phyloP scores from a whole-genome alignment of 2,113 vertebrate species.

The Petrocephalus microphthalmus region DNA sequence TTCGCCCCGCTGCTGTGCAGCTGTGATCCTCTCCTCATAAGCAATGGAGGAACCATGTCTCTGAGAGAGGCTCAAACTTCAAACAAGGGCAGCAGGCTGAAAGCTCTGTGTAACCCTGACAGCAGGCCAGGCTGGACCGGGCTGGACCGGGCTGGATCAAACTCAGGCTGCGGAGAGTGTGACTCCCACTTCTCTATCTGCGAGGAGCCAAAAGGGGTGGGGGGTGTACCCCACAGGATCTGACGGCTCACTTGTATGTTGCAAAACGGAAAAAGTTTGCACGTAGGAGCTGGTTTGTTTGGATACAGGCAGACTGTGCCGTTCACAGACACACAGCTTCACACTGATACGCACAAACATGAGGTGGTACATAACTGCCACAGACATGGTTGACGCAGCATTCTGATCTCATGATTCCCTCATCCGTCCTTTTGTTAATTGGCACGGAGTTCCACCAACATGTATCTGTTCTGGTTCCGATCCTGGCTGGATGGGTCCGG shows the following conservation, averaged over 20 bases:
- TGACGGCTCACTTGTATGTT: background rate
- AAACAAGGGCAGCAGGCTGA: background rate
- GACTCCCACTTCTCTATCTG: background rate
- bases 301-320: background rate
- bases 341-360: background rate
- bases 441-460: no score
- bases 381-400: no score
- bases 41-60: background rate
- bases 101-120: background rate
- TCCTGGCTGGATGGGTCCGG: no score
- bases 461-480: no score
- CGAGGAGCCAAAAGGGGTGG: background rate
- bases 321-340: background rate
- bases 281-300: background rate
- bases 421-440: no score
- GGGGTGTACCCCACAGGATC: background rate
- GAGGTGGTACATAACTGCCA: no score
- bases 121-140: no score
- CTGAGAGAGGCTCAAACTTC: background rate
- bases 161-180: background rate
- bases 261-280: background rate
- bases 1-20: background rate
- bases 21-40: background rate
- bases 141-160: no score
- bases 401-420: no score